These are phyloP conservation scores for Sebastes schlegelii DNA, from an alignment of 2,113 vertebrate species.

Conservation along the genomic window DNA sequence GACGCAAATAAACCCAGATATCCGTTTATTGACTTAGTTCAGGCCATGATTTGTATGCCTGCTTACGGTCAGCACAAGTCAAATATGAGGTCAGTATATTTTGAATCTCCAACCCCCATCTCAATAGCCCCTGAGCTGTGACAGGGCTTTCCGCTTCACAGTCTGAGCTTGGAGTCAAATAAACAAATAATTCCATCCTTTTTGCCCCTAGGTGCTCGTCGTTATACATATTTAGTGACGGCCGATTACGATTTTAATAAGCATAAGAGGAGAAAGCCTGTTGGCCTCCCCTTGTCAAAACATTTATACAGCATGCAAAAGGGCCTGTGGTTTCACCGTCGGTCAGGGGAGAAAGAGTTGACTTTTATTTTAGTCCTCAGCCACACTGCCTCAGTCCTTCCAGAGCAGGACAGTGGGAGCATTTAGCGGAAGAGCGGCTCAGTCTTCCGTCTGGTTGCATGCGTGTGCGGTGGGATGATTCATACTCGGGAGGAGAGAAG, in stretches of 20 bases:
- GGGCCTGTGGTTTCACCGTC: constrained; percentile 51
- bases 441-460: constrained; percentile 33
- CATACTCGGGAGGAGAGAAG: constrained; percentile 36
- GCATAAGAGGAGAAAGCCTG: constrained; percentile 64
- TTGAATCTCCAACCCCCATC: constrained; percentile 71
- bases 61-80: constrained; percentile 76
- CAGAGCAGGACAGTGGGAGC: constrained; percentile 70
- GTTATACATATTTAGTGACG: constrained; percentile 69
- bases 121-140: constrained; percentile 65
- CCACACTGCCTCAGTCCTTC: constrained; percentile 55
- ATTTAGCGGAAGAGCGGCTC: constrained; percentile 64
- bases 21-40: constrained; percentile 77
- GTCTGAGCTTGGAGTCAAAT: constrained; percentile 58
- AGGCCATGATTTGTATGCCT: constrained; percentile 70
- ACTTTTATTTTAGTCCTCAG: constrained; percentile 75
- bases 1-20: constrained; percentile 71
- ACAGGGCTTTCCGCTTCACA: constrained; percentile 52
- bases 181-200: constrained; percentile 77
- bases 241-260: constrained; percentile 73
- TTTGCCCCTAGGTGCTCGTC: constrained; percentile 62
- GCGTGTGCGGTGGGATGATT: constrained; percentile 48
- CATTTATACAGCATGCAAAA: constrained; percentile 76
- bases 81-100: constrained; percentile 82
- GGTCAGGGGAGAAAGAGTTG: constrained; percentile 68
- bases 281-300: constrained; percentile 73